Base-by-base conservation (phyloP, 2,797 vertebrate species). In the Eutrigla gurnardus region DNA sequence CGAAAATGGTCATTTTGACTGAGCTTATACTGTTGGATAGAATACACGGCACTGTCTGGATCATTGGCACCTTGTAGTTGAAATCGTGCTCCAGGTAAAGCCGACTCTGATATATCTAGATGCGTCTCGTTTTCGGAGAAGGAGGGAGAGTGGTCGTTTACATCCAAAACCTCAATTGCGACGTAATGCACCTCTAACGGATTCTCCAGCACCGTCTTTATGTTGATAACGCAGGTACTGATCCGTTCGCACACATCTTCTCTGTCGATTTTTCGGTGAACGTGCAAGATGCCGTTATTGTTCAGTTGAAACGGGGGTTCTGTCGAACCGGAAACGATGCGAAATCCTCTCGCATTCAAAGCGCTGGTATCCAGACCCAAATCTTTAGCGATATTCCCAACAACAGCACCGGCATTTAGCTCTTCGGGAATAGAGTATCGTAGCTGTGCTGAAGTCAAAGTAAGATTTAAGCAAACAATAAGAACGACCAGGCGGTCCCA, bases 171-270 rank as follows among this genome's bases (percentile, higher is more conserved):
- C 69, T 95, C 94, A 63, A 96, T 85, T 2, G 85, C 84, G 45
- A 95, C 89, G 7, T 96, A 93, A 58, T 95, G 94, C 1, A 96
- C 90, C 70, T 93, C 94, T 39, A 96, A 83, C 1, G 95, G 95
- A 25, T 93, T 75, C 37, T 96, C 94, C 33, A 95, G 73, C 8
- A 94, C 91, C 7, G 94, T 91, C 53, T 96, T 95, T 59, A 95
- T 54, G 60, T 94, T 94, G 0, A 96, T 82, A 42, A 89, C 53
- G 50, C 93, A 94, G 1, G 67, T 55, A 4, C 65, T 82, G 36
- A 17, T 79, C 9, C 78, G 70, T 35, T 87, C 88, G 33, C 92
- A 94, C 9, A 92, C 67, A 8, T 87, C 82, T 42, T 94, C 93
- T 77, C 93, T 39, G 45, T 94, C 92, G 45, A 94, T 91, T 68